phyloP scores from a whole-genome alignment of 2,113 vertebrate genomes.

The Phyllostomus hastatus region DNA sequence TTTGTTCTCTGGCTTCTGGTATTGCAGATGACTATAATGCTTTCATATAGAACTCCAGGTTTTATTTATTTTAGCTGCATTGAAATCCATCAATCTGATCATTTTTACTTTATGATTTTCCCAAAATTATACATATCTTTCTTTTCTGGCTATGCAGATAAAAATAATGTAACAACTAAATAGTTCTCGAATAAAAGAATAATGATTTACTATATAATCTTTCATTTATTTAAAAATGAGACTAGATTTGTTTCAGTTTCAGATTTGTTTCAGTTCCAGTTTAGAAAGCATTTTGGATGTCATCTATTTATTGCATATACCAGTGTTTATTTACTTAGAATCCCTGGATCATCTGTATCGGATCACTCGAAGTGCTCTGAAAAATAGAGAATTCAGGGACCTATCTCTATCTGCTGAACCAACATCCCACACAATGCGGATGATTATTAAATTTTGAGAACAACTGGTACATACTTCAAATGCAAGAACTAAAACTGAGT shows the following conservation, averaged over 20 bases:
- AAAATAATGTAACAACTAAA: not conserved
- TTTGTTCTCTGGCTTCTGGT: not conserved
- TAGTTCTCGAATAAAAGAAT: not conserved
- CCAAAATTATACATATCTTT: not conserved
- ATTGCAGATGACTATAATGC: not conserved
- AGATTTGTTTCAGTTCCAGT: not conserved
- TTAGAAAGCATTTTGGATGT: not conserved
- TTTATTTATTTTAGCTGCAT: slow-evolving; percentile 1
- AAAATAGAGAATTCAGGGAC: not conserved
- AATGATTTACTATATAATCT: not conserved
- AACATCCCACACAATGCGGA: not conserved
- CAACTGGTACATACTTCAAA: not conserved
- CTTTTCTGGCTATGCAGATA: not conserved
- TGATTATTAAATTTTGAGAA: not conserved
- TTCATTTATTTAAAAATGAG: not conserved
- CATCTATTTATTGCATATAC: not conserved
- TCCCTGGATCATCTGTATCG: not conserved
- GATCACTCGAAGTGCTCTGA: not conserved
- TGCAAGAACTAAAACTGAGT: not conserved
- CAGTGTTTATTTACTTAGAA: not conserved
- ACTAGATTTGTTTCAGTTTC: not conserved
- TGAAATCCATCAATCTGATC: not conserved
- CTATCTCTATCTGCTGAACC: not conserved
- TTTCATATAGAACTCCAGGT: not conserved
- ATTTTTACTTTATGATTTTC: not conserved